Base-by-base conservation (phyloP, 2,888 invertebrate genomes). In the Neoscelio sp. region DNA sequence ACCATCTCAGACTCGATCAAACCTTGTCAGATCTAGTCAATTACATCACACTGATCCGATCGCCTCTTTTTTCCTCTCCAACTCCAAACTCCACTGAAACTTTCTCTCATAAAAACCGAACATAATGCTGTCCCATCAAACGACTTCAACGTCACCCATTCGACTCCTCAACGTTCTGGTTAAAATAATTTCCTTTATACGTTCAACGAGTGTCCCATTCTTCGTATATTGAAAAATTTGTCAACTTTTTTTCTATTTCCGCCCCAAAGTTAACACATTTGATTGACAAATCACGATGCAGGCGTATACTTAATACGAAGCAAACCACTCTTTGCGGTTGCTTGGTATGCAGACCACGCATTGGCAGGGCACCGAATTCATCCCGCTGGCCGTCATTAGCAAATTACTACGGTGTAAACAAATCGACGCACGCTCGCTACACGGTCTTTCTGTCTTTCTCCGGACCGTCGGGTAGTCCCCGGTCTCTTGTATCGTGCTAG, bases 401-500 rank as follows among this genome's bases (percentile, higher is more conserved):
- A 89, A 89, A 89, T 89, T 88, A 88, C 87, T 88, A 85, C 87
- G 89, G 85, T 89, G 89, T 89, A 89, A 89, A 89, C 88, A 89
- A 87, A 87, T 88, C 85, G 85, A 84, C 83, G 82, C 73, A 15
- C 80, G 68, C 74, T 77, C 60, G 48, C 44, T 58, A 65, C 54
- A 48, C 40, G 68, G 54, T 70, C 65, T 50, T 23, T 71, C 71
- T 33, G 44, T 71, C 73, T 60, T 35, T 73, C 23, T 58, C 42
- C 5, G n/a, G n/a, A n/a, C n/a, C n/a, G n/a, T n/a, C n/a, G n/a
- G n/a, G n/a, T n/a, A n/a, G n/a, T n/a, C n/a, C n/a, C n/a, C n/a
- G 20, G 30, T 44, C 54, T 30, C 44, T 50, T 40, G 73, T 76
- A 75, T 75, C 75, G 54, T 60, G 60, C 67, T 71, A 58, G 60